Base-by-base conservation (phyloP, 2,113 vertebrate genomes). In the Gorsachius goisagi region DNA sequence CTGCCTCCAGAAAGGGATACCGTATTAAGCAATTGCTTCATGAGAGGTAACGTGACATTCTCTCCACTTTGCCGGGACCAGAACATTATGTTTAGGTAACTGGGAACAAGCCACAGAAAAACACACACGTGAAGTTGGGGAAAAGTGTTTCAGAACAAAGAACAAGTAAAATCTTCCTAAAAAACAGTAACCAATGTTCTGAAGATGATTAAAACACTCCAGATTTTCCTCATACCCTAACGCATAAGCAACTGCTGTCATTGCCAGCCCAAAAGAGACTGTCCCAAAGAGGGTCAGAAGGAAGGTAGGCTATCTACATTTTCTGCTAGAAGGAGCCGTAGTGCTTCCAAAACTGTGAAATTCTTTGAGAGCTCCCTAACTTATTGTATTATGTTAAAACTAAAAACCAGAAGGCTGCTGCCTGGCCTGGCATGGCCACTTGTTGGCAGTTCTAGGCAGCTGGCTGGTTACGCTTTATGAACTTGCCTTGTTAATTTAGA, bases 41-140 rank as follows among this genome's bases (percentile, higher is more conserved):
- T 2, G 13, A 49, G 15, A 49, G 35, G 28, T 33, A 64, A 56
- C 3, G 1, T 9, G 12, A 44, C 44, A 39, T 66, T 68, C 23
- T 63, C 32, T 41, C 22, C 5, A 2, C 8, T 41, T 39, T 50
- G 4, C 33, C n/a, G 15, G 12, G 18, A 81, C 9, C 20, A 66
- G 20, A 60, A 49, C 9, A 37, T 28, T 27, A 19, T 4, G 1
- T 66, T 69, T n/a, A 37, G 39, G 41, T 71, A 60, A 35, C 27
- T 26, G 23, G 17, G 27, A 79, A 19, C 30, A 24, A 89, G 59
- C 63, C 32, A 33, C 50, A 39, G 58, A 55, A 87, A 66, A 78
- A 66, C 6, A 37, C 0, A 0, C 0, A 1, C 9, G 11, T 15
- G 28, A 77, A 16, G 7, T 1, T 35, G 23, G 15, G 47, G 47